phyloP scores from a whole-genome alignment of 2,888 invertebrate species.

The Steinernema carpocapsae region DNA sequence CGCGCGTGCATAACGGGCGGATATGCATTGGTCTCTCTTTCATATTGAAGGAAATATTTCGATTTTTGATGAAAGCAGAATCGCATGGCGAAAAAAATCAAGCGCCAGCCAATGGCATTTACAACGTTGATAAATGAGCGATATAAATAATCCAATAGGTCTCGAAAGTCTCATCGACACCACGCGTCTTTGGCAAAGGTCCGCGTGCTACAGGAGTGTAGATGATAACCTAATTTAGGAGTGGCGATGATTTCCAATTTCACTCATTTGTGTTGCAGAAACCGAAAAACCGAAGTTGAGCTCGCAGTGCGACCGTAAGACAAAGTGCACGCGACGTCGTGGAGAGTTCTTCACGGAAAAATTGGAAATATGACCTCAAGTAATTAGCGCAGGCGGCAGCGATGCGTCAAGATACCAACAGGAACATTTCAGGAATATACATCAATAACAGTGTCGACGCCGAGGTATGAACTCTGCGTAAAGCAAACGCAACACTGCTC shows the following conservation, averaged over 20 bases:
- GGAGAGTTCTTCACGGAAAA: not conserved
- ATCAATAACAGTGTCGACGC: slow-evolving; percentile 28
- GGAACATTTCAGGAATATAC: slow-evolving; percentile 33
- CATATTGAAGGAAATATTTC: slow-evolving; percentile 26
- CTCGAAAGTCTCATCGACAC: slow-evolving; percentile 31
- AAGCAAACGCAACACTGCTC: slow-evolving; percentile 34
- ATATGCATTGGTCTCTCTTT: slow-evolving; percentile 32
- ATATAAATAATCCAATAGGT: slow-evolving; percentile 35
- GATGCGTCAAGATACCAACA: slow-evolving; percentile 21
- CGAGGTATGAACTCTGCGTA: slow-evolving; percentile 21
- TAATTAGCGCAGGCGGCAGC: slow-evolving; percentile 32
- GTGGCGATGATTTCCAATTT: slow-evolving; percentile 11
- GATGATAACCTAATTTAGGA: slow-evolving; percentile 32
- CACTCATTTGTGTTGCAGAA: not conserved
- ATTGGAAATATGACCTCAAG: not conserved
- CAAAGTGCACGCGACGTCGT: not conserved
- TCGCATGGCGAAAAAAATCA: slow-evolving; percentile 34
- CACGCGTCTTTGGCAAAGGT: slow-evolving; percentile 29
- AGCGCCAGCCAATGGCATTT: slow-evolving; percentile 34
- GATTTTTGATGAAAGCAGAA: slow-evolving; percentile 35
- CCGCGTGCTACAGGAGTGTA: slow-evolving; percentile 2
- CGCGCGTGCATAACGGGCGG: slow-evolving; percentile 14
- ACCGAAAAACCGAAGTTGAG: not conserved
- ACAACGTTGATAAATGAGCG: slow-evolving; percentile 32
- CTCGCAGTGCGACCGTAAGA: not conserved